Evolutionary conservation across 2,888 invertebrate genomes (phyloP), one percentile per base, ranked within the genome.

Genomic region (Epiblema foenella): DNA sequence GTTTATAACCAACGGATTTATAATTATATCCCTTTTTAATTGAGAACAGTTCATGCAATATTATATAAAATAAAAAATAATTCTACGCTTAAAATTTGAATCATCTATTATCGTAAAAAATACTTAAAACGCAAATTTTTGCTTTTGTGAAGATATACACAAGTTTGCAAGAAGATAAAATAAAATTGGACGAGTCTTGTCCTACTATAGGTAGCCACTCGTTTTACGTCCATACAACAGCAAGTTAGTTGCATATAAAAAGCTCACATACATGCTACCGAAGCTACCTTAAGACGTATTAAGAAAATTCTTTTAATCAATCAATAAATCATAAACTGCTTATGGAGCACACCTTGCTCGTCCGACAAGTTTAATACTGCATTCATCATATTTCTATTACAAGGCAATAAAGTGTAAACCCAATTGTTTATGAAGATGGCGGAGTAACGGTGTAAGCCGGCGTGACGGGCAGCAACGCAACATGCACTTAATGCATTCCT

Each of bases 401-500:
- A 49, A 69, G 54, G 79, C 29, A 67, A 73, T 69, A 83, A 73
- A 77, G 84, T 76, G 62, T 72, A 74, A 75, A 78, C 79, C 81
- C 73, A 74, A 78, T 77, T 75, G 77, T 37, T 69, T 78, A 69
- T 75, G 69, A 70, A 73, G 73, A 68, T 58, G 59, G 62, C 76
- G 65, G 75, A 70, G 74, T 90, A 89, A 89, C 90, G 86, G 89
- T 88, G 76, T 78, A 78, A 77, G 78, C 80, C 77, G 77, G 81
- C 84, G 83, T 86, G 88, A 85, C 83, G 87, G 81, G 83, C 83
- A 81, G 69, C 33, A 70, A 75, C 81, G 74, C 81, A 79, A 84
- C 85, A 85, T 86, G 86, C 84, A 80, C 82, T 74, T 74, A 78
- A 69, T 85, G 87, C 88, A 90, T 90, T 89, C 87, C 84, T 84